Base-by-base conservation (phyloP, 2,113 vertebrate genomes). In the Hucho hucho region DNA sequence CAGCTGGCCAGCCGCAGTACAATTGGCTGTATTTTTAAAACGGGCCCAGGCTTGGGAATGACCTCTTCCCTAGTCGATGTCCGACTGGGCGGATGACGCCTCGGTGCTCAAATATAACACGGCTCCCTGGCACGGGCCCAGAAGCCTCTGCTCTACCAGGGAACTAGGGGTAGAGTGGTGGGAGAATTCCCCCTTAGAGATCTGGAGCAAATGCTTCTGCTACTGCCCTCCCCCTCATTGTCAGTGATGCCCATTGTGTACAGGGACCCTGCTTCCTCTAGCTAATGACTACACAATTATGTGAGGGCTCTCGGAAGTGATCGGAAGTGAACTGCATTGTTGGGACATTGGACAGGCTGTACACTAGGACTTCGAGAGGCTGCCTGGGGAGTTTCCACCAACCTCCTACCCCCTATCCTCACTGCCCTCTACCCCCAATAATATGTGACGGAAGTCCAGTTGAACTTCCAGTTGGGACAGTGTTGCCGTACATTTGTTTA, bases 21-120 rank as follows among this genome's bases (percentile, higher is more conserved):
- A 81, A 79, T 87, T 76, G 71, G 6, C 26, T 76, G 68, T 90
- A 88, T 89, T 91, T 92, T 84, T 89, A 78, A 65, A 88, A 9
- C 11, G 5, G 71, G 28, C 75, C 76, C 72, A 87, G 77, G 73
- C 85, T 82, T 64, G 77, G 78, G 80, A 89, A 91, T 74, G 73
- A 83, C 81, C 82, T 87, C 70, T 87, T 78, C 68, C 83, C 74
- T 72, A 72, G 72, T 78, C 3, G 3, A 68, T 49, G 49, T 78
- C 77, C 82, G 6, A 53, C 5, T 18, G 25, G 14, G 22, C 69
- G 68, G 73, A 82, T 76, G 56, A 78, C 76, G 72, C 43, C 75
- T 69, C 70, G 59, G 46, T 69, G 70, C 43, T 77, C 70, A n/a
- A 66, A 85, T 70, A 85, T 75, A 87, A 71, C 26, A 68, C 16